Evolutionary conservation across 1,140 invertebrate genomes (phyloP).

Genomic region (Pentalonia nigronervosa): DNA sequence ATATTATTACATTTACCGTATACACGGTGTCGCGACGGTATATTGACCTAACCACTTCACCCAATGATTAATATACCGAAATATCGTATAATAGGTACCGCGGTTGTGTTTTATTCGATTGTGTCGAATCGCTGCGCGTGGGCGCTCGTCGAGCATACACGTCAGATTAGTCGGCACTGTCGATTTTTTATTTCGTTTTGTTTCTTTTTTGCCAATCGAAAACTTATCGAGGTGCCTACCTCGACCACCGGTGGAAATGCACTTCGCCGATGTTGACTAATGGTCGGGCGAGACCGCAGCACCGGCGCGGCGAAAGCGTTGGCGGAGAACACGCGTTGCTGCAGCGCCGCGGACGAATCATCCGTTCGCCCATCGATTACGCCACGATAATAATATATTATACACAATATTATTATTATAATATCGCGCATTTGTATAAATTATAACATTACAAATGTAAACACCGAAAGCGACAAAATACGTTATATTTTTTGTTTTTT

Average conservation of each 20-base stretch:
- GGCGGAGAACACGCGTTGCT: background rate
- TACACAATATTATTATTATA: background rate
- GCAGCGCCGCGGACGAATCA: background rate
- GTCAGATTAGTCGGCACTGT: background rate
- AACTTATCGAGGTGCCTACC: background rate
- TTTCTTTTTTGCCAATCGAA: background rate
- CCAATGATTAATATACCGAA: background rate
- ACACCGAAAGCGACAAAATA: background rate
- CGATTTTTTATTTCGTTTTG: constrained; percentile 13
- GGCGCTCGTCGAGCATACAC: background rate
- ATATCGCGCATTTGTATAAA: background rate
- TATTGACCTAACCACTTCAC: background rate
- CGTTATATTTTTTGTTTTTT: background rate
- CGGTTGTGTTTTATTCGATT: background rate
- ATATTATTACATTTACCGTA: background rate
- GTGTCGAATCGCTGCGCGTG: background rate
- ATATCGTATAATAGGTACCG: background rate
- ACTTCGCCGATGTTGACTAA: background rate
- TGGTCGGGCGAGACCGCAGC: background rate
- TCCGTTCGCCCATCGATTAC: background rate
- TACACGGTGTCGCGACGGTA: background rate
- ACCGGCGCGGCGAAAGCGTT: background rate
- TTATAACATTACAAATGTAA: background rate
- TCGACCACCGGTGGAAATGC: background rate
- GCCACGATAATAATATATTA: background rate